Conservation (phyloP, 2,888 invertebrate genomes). For the Gymnoscelis rufifasciata region DNA sequence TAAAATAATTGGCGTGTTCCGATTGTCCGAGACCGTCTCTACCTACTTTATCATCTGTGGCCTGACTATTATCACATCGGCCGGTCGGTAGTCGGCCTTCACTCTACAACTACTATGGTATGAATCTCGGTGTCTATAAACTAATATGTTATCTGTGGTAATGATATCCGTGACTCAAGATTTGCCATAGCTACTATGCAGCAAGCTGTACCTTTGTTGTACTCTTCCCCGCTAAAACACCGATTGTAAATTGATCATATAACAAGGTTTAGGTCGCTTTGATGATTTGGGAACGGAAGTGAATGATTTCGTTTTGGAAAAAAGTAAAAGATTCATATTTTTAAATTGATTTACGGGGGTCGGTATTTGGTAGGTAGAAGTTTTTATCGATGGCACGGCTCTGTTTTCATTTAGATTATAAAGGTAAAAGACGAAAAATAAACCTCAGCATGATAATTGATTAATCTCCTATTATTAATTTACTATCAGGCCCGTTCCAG, state of each 20-base stretch:
- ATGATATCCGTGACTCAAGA: neutral
- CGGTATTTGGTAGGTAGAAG: too few relatives aligned
- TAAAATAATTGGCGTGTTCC: constrained; percentile 62
- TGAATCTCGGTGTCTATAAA: too few relatives aligned
- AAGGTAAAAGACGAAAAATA: too few relatives aligned
- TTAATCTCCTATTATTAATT: too few relatives aligned
- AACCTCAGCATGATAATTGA: too few relatives aligned
- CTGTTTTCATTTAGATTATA: too few relatives aligned
- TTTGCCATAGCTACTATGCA: constrained; percentile 5
- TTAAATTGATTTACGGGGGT: too few relatives aligned
- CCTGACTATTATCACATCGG: neutral
- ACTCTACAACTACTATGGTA: too few relatives aligned
- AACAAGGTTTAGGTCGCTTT: constrained; percentile 14
- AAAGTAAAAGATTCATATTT: neutral
- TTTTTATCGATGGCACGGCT: too few relatives aligned
- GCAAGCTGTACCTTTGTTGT: constrained; percentile 5
- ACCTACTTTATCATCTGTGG: constrained; percentile 17
- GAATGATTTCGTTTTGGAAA: neutral
- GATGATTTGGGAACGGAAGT: constrained; percentile 16
- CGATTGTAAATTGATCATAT: constrained; percentile 18
- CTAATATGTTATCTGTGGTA: constrained; percentile 3
- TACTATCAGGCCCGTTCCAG: too few relatives aligned
- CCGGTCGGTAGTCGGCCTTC: neutral
- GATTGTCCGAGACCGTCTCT: constrained; percentile 44
- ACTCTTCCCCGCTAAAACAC: constrained; percentile 14